Evolutionary conservation across 2,113 vertebrate species (phyloP).

Genomic region (Pachycephala philippinensis): DNA sequence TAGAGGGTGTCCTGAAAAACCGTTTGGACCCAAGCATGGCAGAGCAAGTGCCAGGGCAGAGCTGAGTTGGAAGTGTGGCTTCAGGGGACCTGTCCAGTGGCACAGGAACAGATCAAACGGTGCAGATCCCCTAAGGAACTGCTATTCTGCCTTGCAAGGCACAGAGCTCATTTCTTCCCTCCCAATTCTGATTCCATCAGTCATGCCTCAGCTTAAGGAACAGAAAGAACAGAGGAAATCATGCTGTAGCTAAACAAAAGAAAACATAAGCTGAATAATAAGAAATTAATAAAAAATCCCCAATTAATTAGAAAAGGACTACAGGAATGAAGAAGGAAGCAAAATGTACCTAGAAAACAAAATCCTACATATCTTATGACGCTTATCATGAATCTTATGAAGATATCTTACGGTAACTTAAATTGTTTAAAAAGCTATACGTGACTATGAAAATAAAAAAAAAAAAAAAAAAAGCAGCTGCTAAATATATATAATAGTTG

Average conservation of each 20-base stretch:
- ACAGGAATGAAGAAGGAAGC: background rate
- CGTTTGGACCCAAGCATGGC: accelerated
- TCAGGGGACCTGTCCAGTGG: background rate
- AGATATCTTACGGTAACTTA: background rate
- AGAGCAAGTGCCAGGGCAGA: background rate
- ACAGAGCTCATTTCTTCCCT: background rate
- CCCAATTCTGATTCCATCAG: background rate
- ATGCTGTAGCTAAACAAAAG: background rate
- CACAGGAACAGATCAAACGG: background rate
- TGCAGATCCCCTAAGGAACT: accelerated
- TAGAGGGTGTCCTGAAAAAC: background rate
- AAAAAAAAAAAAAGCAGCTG: background rate
- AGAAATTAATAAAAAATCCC: background rate
- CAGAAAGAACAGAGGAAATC: background rate
- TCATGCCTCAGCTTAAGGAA: background rate
- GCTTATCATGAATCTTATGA: background rate
- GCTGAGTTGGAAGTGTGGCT: background rate
- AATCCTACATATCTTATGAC: background rate
- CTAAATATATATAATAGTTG: background rate
- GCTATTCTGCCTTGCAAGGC: background rate
- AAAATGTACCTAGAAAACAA: background rate
- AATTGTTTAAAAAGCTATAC: accelerated
- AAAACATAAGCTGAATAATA: background rate
- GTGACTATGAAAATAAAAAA: background rate
- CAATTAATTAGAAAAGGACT: background rate